Evolutionary conservation across 2,888 invertebrate species (phyloP).

Genomic region (Tortricodes alternella): DNA sequence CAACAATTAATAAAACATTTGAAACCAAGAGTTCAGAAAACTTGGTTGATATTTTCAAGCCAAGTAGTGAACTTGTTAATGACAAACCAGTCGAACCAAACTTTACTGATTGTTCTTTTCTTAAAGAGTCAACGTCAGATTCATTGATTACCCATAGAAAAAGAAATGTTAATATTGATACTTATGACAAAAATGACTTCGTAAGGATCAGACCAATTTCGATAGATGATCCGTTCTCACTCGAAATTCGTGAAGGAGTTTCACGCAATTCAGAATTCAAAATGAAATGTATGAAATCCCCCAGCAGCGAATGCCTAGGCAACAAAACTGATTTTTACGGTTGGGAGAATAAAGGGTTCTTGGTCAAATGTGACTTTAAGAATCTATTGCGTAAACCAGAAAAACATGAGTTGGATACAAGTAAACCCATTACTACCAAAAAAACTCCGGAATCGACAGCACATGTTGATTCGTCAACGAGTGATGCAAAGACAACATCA

Average conservation of each 20-base stretch:
- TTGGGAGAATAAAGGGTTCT: slow-evolving; percentile 80
- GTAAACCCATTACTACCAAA: slow-evolving; percentile 48
- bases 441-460: slow-evolving; percentile 48
- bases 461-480: slow-evolving; percentile 44
- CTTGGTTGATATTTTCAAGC: slow-evolving; percentile 35
- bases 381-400: slow-evolving; percentile 49
- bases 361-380: slow-evolving; percentile 65
- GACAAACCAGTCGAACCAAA: slow-evolving; percentile 52
- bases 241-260: slow-evolving; percentile 56
- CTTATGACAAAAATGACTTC: slow-evolving; percentile 59
- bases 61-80: slow-evolving; percentile 38
- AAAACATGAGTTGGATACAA: slow-evolving; percentile 44
- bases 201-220: slow-evolving; percentile 71
- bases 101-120: slow-evolving; percentile 60
- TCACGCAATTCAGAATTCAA: slow-evolving; percentile 50
- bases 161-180: slow-evolving; percentile 49
- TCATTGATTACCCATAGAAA: slow-evolving; percentile 70
- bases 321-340: slow-evolving; percentile 78
- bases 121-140: slow-evolving; percentile 76
- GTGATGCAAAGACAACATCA: slow-evolving; percentile 45
- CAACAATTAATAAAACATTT: slow-evolving; percentile 40
- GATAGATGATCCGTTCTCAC: slow-evolving; percentile 74
- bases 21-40: slow-evolving; percentile 34
- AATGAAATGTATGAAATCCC: slow-evolving; percentile 61
- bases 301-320: slow-evolving; percentile 66